A percentile compares a stretch with the other conserved stretches of the same genome.
phyloP scores from a whole-genome alignment of 2,888 invertebrate genomes.

The Eristalis intricaria region DNA sequence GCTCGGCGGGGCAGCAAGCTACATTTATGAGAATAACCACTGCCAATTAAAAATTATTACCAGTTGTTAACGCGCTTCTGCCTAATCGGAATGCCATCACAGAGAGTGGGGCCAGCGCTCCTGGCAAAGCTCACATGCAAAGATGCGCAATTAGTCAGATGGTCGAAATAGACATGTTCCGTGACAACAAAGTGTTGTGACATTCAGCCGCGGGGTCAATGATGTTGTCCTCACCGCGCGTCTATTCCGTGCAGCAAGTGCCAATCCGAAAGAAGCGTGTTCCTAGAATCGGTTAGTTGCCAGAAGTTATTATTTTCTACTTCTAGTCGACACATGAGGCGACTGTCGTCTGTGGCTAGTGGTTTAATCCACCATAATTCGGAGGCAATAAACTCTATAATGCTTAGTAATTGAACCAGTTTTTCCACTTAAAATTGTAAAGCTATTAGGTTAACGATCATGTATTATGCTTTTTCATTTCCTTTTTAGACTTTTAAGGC shows the following conservation, averaged over 20 bases:
- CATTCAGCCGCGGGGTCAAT: conserved; percentile 53
- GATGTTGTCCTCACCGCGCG: conserved; percentile 16
- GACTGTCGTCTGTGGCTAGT: conserved; percentile 20
- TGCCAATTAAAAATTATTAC: conserved; percentile 70
- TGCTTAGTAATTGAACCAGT: conserved; percentile 53
- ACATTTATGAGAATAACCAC: conserved; percentile 58
- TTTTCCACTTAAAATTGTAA: conserved; percentile 28
- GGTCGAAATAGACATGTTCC: conserved; percentile 62
- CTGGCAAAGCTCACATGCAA: conserved; percentile 23
- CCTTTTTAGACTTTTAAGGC: conserved; percentile 1
- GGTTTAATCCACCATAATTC: conserved; percentile 47
- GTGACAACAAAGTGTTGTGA: conserved; percentile 33
- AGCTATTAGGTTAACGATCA: conserved; percentile 33
- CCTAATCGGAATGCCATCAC: conserved; percentile 60
- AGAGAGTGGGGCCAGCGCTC: conserved; percentile 23
- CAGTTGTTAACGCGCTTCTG: conserved; percentile 68
- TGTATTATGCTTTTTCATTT: conserved; percentile 13
- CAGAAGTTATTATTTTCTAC: conserved; percentile 9
- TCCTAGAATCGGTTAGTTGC: conserved; percentile 36
- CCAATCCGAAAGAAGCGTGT: conserved; percentile 1
- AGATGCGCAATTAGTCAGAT: conserved; percentile 52
- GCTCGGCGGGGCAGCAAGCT: conserved; percentile 4
- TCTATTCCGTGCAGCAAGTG: conserved; percentile 2
- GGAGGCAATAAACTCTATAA: conserved; percentile 51
- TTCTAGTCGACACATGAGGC: neutral